Conservation (phyloP, 2,113 vertebrate species). For the Malaclemys terrapin region DNA sequence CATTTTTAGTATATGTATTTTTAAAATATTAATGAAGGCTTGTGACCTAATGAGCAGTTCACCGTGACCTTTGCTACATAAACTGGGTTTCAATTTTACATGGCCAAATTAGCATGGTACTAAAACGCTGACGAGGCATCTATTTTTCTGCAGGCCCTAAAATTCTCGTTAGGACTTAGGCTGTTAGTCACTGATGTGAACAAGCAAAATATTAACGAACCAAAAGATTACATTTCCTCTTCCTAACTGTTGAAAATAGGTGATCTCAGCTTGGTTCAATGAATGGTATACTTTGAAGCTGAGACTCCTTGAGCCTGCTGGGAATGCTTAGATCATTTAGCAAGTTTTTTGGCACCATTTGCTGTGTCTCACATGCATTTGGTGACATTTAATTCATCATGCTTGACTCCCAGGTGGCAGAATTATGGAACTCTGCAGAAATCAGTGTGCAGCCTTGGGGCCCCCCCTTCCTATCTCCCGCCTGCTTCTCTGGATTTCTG, state of each 20-base stretch:
- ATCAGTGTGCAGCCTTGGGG: accelerated
- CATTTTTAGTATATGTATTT: neutral
- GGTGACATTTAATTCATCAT: constrained; percentile 60
- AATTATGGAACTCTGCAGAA: constrained; percentile 27
- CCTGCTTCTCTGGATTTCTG: neutral
- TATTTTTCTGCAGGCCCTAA: neutral
- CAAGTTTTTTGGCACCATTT: neutral
- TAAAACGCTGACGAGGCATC: neutral
- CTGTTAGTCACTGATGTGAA: neutral
- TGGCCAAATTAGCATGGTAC: neutral
- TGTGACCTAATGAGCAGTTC: neutral
- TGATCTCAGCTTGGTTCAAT: accelerated
- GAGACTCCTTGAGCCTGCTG: neutral
- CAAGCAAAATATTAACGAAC: neutral
- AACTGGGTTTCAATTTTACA: neutral
- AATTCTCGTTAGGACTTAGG: neutral
- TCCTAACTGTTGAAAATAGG: neutral
- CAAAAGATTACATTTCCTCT: neutral
- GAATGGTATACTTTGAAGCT: neutral
- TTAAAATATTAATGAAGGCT: neutral
- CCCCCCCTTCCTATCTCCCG: neutral
- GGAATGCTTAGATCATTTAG: neutral
- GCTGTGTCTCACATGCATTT: neutral
- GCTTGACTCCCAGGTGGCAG: neutral
- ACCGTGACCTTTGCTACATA: neutral